These are phyloP conservation scores for Melitaea athalia DNA, from an alignment of 2,888 invertebrate genomes.

Conservation along the genomic window DNA sequence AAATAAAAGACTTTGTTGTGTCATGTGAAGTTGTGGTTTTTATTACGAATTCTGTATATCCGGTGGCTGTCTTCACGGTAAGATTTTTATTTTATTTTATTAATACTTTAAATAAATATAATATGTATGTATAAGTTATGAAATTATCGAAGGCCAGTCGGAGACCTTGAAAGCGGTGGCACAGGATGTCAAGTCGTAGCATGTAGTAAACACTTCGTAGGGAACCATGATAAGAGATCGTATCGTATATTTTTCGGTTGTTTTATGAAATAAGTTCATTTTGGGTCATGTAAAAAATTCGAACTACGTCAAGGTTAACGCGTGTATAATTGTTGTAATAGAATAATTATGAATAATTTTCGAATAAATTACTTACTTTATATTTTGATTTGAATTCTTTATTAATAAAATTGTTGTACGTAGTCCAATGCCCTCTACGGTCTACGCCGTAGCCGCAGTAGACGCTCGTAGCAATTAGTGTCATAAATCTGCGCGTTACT, in stretches of 20 bases:
- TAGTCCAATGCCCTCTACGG: constrained; percentile 45
- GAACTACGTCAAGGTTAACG: constrained; percentile 32
- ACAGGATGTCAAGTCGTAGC: constrained; percentile 48
- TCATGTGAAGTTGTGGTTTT: constrained; percentile 61
- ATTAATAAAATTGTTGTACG: constrained; percentile 13
- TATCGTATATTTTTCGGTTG: constrained; percentile 41
- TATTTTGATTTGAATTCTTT: constrained; percentile 12
- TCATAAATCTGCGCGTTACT: constrained; percentile 56
- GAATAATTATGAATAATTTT: constrained; percentile 8
- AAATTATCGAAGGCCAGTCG: constrained; percentile 48
- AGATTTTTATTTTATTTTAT: constrained; percentile 40
- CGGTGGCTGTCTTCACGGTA: constrained; percentile 71
- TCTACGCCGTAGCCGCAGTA: constrained; percentile 57
- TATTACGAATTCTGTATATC: constrained; percentile 51
- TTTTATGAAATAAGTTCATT: constrained; percentile 34
- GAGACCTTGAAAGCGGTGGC: constrained; percentile 48
- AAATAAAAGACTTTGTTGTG: constrained; percentile 54
- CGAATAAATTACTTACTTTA: constrained; percentile 15
- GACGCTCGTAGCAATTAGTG: constrained; percentile 62
- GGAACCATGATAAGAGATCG: constrained; percentile 52
- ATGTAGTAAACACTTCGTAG: constrained; percentile 54
- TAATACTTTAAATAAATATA: constrained; percentile 17
- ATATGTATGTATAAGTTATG: constrained; percentile 37
- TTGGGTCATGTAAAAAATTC: constrained; percentile 27
- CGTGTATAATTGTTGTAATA: constrained; percentile 19